A percentile compares a stretch with the other conserved stretches of the same genome.
phyloP scores from a whole-genome alignment of 2,113 vertebrate species.

The Eublepharis macularius region DNA sequence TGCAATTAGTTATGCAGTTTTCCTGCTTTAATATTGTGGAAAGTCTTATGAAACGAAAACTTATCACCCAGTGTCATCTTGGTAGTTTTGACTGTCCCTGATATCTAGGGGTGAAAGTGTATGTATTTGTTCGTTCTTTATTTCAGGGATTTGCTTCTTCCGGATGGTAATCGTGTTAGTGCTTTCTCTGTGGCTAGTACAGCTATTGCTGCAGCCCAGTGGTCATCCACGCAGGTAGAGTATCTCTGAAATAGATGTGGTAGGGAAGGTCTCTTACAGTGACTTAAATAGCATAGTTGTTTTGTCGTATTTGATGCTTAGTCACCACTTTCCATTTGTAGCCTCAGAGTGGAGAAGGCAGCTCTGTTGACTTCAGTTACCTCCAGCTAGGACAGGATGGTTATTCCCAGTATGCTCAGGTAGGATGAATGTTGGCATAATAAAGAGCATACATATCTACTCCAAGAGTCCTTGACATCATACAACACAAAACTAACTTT shows the following conservation, averaged over 20 bases:
- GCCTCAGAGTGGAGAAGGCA: constrained; percentile 87
- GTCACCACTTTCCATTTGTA: constrained; percentile 53
- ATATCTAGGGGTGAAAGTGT: background rate
- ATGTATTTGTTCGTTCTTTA: constrained; percentile 25
- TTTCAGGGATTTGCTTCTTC: constrained; percentile 90
- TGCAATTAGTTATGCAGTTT: background rate
- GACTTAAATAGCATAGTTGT: background rate
- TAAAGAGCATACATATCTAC: background rate
- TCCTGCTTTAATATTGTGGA: background rate
- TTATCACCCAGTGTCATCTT: background rate
- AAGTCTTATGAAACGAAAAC: background rate
- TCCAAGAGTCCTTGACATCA: background rate
- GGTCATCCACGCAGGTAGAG: constrained; percentile 95
- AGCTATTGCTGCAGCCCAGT: constrained; percentile 97
- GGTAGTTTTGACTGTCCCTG: background rate
- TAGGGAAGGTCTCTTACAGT: background rate
- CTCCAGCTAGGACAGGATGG: constrained; percentile 87
- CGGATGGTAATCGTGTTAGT: constrained; percentile 94
- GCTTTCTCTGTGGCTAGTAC: constrained; percentile 98
- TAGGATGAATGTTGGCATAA: constrained; percentile 53
- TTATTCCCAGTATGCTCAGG: constrained; percentile 86
- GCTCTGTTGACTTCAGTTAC: constrained; percentile 87
- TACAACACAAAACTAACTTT: constrained; percentile 9
- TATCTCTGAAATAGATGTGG: background rate
- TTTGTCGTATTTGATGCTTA: background rate